phyloP scores from a whole-genome alignment of 2,888 invertebrate genomes.

The Andrena dorsata region DNA sequence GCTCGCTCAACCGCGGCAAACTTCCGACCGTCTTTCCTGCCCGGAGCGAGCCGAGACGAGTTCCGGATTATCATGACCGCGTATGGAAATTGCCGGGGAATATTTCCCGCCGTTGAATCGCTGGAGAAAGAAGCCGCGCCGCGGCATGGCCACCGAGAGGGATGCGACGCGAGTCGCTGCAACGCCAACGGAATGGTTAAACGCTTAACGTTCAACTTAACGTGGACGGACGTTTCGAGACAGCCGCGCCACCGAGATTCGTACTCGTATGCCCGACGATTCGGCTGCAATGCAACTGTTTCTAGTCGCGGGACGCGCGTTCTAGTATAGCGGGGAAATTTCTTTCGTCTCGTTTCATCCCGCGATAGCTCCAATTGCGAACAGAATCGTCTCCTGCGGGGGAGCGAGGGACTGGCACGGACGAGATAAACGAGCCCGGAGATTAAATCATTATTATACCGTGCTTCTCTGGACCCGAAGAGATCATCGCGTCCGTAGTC shows the following conservation, averaged over 20 bases:
- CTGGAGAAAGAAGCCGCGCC: not conserved
- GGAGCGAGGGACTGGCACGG: not conserved
- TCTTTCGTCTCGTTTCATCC: not conserved
- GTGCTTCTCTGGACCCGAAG: not conserved
- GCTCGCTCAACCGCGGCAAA: conserved; percentile 7
- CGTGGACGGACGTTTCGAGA: not conserved
- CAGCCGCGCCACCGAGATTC: not conserved
- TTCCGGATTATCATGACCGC: conserved; percentile 28
- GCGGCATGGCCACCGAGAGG: not conserved
- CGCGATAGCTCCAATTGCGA: not conserved
- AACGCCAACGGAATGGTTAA: not conserved
- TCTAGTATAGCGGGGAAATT: not conserved
- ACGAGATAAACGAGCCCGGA: conserved; percentile 60
- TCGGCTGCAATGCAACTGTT: too few species aligned
- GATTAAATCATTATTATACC: conserved; percentile 74
- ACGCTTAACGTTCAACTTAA: conserved; percentile 6
- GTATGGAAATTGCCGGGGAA: conserved; percentile 29
- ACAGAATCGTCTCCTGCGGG: not conserved
- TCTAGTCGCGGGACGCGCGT: not conserved
- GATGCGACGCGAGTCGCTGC: conserved; percentile 24
- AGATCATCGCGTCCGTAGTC: conserved; percentile 37
- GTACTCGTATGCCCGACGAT: not conserved
- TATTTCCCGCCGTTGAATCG: conserved; percentile 16
- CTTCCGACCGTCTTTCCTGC: conserved; percentile 1
- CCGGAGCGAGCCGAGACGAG: conserved; percentile 21